phyloP scores from a whole-genome alignment of 1,140 invertebrate species.

The Drosophila auraria region DNA sequence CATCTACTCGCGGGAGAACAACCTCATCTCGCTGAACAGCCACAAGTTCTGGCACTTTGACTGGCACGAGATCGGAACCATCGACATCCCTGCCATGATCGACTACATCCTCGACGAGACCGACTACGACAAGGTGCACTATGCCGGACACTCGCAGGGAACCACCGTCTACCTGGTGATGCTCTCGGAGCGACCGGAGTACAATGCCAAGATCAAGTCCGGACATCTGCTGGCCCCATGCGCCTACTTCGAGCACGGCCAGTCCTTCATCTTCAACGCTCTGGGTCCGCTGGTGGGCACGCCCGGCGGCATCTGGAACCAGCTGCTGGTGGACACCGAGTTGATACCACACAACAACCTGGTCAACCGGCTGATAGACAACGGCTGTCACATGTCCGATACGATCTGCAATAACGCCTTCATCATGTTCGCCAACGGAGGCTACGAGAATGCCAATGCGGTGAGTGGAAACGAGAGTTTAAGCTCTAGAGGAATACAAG shows the following conservation, averaged over 20 bases:
- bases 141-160: slow-evolving; percentile 87
- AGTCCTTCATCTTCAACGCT: slow-evolving; percentile 52
- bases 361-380: slow-evolving; percentile 66
- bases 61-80: slow-evolving; percentile 90
- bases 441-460: slow-evolving; percentile 63
- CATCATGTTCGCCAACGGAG: slow-evolving; percentile 69
- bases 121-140: slow-evolving; percentile 76
- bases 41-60: slow-evolving; percentile 85
- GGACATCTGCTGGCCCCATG: slow-evolving; percentile 87
- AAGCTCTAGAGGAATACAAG: too few relatives aligned
- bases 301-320: slow-evolving; percentile 77
- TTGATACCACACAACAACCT: slow-evolving; percentile 67
- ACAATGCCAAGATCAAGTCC: slow-evolving; percentile 86
- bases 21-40: slow-evolving; percentile 80
- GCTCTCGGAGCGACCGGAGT: slow-evolving; percentile 86
- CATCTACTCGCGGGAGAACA: slow-evolving; percentile 87
- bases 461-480: slow-evolving; percentile 33
- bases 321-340: slow-evolving; percentile 58
- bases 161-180: slow-evolving; percentile 86
- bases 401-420: slow-evolving; percentile 63
- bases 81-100: slow-evolving; percentile 89
- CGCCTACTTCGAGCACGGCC: slow-evolving; percentile 82
- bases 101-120: slow-evolving; percentile 88
- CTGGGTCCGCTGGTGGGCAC: slow-evolving; percentile 61
- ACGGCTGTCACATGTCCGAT: slow-evolving; percentile 38